These are phyloP conservation scores for Sebastolobus altivelis DNA, from an alignment of 2,797 vertebrate genomes.

Conservation along the genomic window DNA sequence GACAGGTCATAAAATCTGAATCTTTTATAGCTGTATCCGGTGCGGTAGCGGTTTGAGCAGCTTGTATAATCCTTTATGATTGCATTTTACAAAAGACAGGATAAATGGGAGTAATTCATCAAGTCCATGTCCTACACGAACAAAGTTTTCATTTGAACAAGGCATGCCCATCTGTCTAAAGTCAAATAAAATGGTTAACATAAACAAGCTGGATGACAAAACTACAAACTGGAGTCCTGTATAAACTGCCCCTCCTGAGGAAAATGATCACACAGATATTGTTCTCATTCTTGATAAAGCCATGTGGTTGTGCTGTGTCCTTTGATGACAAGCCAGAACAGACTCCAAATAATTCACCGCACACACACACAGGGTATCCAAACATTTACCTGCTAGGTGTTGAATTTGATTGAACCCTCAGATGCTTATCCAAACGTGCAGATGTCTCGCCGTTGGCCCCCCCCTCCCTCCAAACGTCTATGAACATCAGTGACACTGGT, in stretches of 20 bases:
- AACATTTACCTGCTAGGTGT: conserved; percentile 78
- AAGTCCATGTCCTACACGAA: conserved; percentile 1
- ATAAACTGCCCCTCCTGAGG: conserved; percentile 32
- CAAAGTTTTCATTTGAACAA: conserved; percentile 28
- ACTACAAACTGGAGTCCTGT: conserved; percentile 18
- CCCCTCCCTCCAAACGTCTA: conserved; percentile 26
- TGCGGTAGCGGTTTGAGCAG: conserved; percentile 14
- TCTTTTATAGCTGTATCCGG: conserved; percentile 11
- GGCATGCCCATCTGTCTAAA: conserved; percentile 23
- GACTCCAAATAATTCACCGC: conserved; percentile 33
- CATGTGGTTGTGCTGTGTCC: conserved; percentile 42
- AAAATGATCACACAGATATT: conserved; percentile 60
- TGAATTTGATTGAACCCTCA: conserved; percentile 83
- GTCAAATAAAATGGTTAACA: conserved; percentile 13
- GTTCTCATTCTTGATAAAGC: conserved; percentile 57
- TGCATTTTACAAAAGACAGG: conserved; percentile 6
- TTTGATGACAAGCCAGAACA: conserved; percentile 76
- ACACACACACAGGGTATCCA: conserved; percentile 55
- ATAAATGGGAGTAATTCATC: conserved; percentile 37
- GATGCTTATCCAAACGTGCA: conserved; percentile 81
- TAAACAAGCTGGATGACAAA: conserved; percentile 48
- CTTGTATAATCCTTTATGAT: conserved; percentile 28
- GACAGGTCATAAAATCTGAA: conserved; percentile 19
- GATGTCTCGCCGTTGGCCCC: conserved; percentile 74
- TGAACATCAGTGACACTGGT: conserved; percentile 74